phyloP scores from a whole-genome alignment of 2,113 vertebrate genomes.

The Grammomys dolichurus region DNA sequence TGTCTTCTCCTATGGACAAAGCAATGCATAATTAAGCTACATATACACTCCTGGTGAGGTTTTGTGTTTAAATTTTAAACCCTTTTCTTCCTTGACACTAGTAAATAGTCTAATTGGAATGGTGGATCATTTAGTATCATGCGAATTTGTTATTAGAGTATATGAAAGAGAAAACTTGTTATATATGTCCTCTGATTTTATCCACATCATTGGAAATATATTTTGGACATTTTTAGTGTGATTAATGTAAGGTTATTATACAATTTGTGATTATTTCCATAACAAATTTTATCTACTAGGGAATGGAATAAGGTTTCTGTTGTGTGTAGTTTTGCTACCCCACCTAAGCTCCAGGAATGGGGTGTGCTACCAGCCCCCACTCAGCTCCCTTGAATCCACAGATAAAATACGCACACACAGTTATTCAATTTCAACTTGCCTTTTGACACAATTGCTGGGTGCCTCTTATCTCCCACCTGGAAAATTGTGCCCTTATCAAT shows the following conservation, averaged over 20 bases:
- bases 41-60: not conserved
- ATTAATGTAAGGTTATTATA: not conserved
- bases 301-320: not conserved
- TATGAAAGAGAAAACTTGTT: not conserved
- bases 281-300: not conserved
- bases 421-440: too few species aligned
- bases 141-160: not conserved
- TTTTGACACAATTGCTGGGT: too few species aligned
- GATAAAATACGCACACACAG: too few species aligned
- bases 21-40: not conserved
- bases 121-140: not conserved
- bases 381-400: too few species aligned
- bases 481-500: too few species aligned
- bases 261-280: not conserved
- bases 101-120: not conserved
- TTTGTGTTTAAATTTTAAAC: not conserved
- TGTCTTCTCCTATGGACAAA: not conserved
- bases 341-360: too few species aligned
- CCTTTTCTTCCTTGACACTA: not conserved
- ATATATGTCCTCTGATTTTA: not conserved
- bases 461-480: too few species aligned
- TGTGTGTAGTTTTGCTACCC: too few species aligned
- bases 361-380: too few species aligned
- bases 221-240: not conserved
- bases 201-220: not conserved